Conservation (phyloP, 2,888 invertebrate genomes). For the Patella depressa region DNA sequence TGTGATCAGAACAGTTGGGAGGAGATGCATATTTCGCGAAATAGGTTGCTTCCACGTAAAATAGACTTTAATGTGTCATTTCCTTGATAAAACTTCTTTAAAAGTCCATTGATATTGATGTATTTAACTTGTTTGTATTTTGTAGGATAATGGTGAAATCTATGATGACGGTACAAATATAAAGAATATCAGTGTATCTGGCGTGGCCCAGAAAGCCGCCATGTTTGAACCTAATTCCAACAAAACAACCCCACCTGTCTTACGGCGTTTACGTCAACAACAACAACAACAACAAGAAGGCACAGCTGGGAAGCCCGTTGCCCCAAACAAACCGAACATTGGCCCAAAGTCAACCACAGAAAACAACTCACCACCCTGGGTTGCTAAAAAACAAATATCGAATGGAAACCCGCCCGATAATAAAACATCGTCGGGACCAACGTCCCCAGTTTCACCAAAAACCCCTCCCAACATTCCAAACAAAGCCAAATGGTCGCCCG, state of each 20-base stretch:
- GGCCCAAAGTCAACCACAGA: no score
- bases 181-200: slow-evolving; percentile 16
- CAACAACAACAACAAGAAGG: neutral
- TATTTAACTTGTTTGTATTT: neutral
- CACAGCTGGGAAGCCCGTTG: neutral
- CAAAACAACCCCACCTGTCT: slow-evolving; percentile 6
- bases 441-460: neutral
- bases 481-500: neutral
- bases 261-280: slow-evolving; percentile 6
- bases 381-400: slow-evolving; percentile 11
- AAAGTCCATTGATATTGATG: no score
- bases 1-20: no score
- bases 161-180: slow-evolving; percentile 21
- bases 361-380: neutral
- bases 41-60: no score
- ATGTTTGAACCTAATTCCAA: slow-evolving; percentile 19
- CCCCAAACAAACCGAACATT: no score
- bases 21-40: no score
- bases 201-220: slow-evolving; percentile 17
- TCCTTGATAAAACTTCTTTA: no score
- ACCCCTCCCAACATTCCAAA: neutral
- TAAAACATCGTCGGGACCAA: neutral
- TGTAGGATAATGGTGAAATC: slow-evolving; percentile 14
- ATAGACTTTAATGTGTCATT: no score
- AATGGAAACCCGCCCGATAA: neutral